Evolutionary conservation across 2,888 invertebrate genomes (phyloP).

Genomic region (Sarcophaga caerulescens): DNA sequence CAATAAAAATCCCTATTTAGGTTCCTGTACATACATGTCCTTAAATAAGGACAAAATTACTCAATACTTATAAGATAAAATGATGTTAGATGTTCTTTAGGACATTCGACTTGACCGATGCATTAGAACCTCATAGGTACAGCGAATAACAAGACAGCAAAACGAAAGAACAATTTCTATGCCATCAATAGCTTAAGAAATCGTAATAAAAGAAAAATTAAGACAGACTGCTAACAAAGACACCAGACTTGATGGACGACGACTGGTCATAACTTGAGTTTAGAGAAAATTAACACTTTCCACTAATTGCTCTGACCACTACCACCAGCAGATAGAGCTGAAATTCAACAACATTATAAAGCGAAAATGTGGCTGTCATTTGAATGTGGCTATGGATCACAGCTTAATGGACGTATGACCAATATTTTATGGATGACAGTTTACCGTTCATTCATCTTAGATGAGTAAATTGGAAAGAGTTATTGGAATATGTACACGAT

Average conservation of each 20-base stretch:
- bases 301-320: background rate
- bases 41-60: too few relatives aligned
- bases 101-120: too few relatives aligned
- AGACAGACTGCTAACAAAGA: background rate
- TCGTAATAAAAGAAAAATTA: slow-evolving; percentile 5
- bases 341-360: slow-evolving; percentile 1
- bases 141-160: too few relatives aligned
- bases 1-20: background rate
- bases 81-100: too few relatives aligned
- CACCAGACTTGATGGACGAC: background rate
- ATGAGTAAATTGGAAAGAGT: too few relatives aligned
- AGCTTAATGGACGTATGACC: background rate
- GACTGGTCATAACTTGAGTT: background rate
- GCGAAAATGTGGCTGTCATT: background rate
- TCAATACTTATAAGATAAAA: too few relatives aligned
- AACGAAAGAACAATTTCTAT: too few relatives aligned
- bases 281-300: slow-evolving; percentile 48
- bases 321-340: background rate
- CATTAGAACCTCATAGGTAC: too few relatives aligned
- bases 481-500: too few relatives aligned
- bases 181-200: background rate
- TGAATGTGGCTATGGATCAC: slow-evolving; percentile 19
- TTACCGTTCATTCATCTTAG: too few relatives aligned
- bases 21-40: too few relatives aligned
- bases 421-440: too few relatives aligned